These are phyloP conservation scores for Diplazon laetatorius DNA, from an alignment of 2,888 invertebrate species.

Conservation along the genomic window DNA sequence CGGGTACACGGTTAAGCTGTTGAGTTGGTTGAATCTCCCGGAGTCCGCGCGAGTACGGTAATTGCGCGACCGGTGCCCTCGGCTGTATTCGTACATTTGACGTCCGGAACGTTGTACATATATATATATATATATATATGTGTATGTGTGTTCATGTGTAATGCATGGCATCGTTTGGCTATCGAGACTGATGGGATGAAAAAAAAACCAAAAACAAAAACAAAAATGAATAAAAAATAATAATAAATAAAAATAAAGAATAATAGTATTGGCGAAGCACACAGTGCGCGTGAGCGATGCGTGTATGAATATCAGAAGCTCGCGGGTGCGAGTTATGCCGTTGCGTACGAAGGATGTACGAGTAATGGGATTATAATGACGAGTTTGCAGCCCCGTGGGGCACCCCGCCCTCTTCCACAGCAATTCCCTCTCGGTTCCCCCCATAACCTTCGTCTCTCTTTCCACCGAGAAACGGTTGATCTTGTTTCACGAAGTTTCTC, in stretches of 20 bases:
- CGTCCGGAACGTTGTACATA: background rate
- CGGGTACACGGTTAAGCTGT: slow-evolving; percentile 1
- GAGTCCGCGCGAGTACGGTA: slow-evolving; percentile 7
- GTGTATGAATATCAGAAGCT: slow-evolving; percentile 28
- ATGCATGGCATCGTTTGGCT: slow-evolving; percentile 26
- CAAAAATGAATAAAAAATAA: background rate
- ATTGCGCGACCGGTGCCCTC: slow-evolving; percentile 17
- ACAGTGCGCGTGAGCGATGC: background rate
- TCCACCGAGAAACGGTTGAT: slow-evolving; percentile 32
- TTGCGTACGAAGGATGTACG: slow-evolving; percentile 36
- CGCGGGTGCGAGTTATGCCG: slow-evolving; percentile 17
- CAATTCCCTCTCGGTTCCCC: slow-evolving; percentile 24
- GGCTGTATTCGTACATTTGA: slow-evolving; percentile 9
- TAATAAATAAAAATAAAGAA: background rate
- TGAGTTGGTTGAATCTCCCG: background rate
- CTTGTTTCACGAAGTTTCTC: slow-evolving; percentile 54
- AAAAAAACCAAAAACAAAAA: slow-evolving; percentile 49
- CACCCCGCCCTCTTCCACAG: slow-evolving; percentile 38
- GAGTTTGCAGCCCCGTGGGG: slow-evolving; percentile 65
- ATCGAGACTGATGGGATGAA: slow-evolving; percentile 37
- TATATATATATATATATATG: too few relatives aligned
- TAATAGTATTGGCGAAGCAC: background rate
- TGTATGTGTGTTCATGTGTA: background rate
- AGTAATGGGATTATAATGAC: slow-evolving; percentile 76
- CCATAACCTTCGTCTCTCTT: background rate